Evolutionary conservation across 2,113 vertebrate species (phyloP).

Genomic region (Ondatra zibethicus): DNA sequence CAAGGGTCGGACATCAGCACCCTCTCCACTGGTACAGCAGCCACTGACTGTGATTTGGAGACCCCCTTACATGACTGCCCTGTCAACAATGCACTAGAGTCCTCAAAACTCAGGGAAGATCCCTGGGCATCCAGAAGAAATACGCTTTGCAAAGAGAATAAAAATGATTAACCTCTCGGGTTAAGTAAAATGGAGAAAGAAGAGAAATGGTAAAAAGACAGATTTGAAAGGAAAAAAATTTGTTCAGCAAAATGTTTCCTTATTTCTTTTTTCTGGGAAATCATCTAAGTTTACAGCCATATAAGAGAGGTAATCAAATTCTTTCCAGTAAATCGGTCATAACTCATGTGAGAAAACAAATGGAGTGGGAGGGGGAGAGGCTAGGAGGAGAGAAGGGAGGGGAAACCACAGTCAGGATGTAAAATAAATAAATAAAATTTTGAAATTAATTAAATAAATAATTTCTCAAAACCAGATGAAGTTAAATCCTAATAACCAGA

Average conservation of each 20-base stretch:
- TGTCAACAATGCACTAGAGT: constrained; percentile 12
- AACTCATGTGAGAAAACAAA: background rate
- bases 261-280: background rate
- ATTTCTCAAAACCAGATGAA: background rate
- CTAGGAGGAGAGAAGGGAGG: background rate
- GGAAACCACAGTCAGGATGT: background rate
- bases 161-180: background rate
- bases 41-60: background rate
- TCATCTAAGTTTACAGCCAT: background rate
- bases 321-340: background rate
- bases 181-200: background rate
- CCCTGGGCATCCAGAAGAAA: constrained; percentile 2
- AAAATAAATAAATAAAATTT: background rate
- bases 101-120: background rate
- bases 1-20: background rate
- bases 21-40: too few species aligned
- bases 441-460: background rate
- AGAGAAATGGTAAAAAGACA: background rate
- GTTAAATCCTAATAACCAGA: background rate
- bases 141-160: constrained; percentile 3
- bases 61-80: background rate
- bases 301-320: background rate
- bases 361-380: background rate
- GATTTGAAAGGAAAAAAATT: background rate
- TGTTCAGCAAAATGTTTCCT: background rate